phyloP scores from a whole-genome alignment of 2,888 invertebrate species.

The Sarcophaga caerulescens region DNA sequence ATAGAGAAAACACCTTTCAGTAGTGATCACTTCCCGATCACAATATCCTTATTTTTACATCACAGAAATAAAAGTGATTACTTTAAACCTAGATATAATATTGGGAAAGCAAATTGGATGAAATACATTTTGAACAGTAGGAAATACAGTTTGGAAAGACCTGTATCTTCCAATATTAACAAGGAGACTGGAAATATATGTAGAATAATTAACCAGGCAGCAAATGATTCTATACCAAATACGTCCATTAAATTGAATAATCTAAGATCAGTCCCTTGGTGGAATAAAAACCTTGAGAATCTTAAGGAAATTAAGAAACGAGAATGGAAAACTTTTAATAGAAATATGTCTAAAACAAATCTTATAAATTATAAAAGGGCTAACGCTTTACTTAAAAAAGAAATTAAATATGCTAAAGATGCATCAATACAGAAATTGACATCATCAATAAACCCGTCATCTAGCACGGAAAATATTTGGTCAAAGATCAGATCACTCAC shows the following conservation, averaged over 20 bases:
- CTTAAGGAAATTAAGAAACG: not conserved
- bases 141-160: not conserved
- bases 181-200: not conserved
- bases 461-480: not conserved
- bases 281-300: not conserved
- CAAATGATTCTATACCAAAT: slow-evolving; percentile 1
- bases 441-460: not conserved
- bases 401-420: slow-evolving; percentile 3
- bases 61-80: not conserved
- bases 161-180: not conserved
- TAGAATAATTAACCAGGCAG: slow-evolving; percentile 2
- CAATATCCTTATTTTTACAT: not conserved
- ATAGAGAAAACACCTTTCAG: not conserved
- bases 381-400: not conserved
- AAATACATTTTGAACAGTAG: not conserved
- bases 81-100: not conserved
- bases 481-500: slow-evolving; percentile 2
- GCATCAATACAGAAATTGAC: not conserved
- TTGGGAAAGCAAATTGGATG: not conserved
- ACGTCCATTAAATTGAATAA: not conserved
- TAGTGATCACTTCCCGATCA: not conserved
- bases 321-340: not conserved
- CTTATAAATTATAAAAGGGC: not conserved
- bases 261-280: not conserved
- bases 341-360: not conserved